Evolutionary conservation across 2,888 invertebrate genomes (phyloP), one percentile per base, ranked within the genome.

Genomic region (Dicyrtomina minuta): DNA sequence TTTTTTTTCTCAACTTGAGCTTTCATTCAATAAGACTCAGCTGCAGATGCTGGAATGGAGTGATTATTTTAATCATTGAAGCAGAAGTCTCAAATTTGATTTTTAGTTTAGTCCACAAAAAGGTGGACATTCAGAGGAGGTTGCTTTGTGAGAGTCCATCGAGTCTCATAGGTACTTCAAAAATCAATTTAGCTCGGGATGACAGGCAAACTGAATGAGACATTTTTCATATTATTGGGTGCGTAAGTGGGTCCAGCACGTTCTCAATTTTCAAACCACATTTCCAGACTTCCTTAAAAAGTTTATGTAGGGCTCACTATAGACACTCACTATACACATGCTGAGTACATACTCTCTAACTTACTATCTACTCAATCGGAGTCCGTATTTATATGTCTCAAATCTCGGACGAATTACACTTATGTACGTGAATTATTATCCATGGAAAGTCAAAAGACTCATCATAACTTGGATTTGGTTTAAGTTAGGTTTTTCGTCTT

Each of bases 151-250:
- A 62, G 51, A 68, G 43, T n/a, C 62, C 55, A 68, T 43, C 44
- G 61, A 62, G 56, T 33, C 62, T 61, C 68, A 62, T 68, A 61
- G 68, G 68, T 62, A 68, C 76, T 76, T 76, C 73, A 76, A 60
- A 73, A 76, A 75, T 75, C 76, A 76, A 76, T 76, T 76, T 76
- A 72, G 76, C 72, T 74, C 69, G 60, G 68, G 72, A 74, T 73
- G 67, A 74, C 73, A 72, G 71, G 64, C 65, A 64, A 56, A 70
- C 71, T 76, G 73, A 74, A 76, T 74, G 72, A 74, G 73, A 72
- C 75, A 73, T 72, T 72, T 74, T 72, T 72, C 72, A 71, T 75
- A 72, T 75, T 70, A 70, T 71, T 73, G 58, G 73, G 49, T 68
- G 65, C 55, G 41, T 66, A 65, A 72, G 70, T 70, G 70, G 68